phyloP scores from a whole-genome alignment of 2,797 vertebrate genomes.

The Vireo griseus region DNA sequence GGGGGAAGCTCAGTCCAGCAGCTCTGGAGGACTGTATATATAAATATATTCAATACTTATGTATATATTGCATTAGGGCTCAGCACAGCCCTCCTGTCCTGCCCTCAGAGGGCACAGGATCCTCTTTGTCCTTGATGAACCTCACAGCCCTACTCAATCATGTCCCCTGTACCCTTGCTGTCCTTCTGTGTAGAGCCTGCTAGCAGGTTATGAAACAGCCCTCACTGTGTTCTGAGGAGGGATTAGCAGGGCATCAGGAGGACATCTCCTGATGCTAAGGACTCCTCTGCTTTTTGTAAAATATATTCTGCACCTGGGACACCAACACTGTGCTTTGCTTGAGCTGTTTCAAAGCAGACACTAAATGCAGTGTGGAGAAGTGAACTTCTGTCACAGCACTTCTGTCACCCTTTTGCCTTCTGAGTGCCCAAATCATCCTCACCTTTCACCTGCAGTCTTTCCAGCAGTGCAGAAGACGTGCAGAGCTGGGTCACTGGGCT shows the following conservation, averaged over 20 bases:
- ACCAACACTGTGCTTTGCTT: not conserved
- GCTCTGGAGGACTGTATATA: not conserved
- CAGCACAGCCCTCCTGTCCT: not conserved
- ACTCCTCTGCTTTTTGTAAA: not conserved
- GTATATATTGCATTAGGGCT: not conserved
- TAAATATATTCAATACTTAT: not conserved
- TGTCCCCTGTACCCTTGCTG: not conserved
- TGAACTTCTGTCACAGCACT: not conserved
- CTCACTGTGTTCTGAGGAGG: not conserved
- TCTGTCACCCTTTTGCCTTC: not conserved
- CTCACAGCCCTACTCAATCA: not conserved
- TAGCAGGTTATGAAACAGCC: not conserved
- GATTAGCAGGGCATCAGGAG: not conserved
- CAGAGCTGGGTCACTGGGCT: not conserved
- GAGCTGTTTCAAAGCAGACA: not conserved
- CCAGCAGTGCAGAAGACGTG: not conserved
- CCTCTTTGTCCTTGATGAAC: not conserved
- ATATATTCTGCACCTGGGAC: not conserved
- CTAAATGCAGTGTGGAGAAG: not conserved
- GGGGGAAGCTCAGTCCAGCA: not conserved
- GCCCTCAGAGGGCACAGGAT: not conserved
- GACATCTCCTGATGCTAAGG: not conserved
- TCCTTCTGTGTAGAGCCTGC: not conserved
- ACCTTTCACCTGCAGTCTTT: not conserved
- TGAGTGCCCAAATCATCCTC: not conserved